Conservation (phyloP, 2,888 invertebrate species). For the Cheilosia urbana region DNA sequence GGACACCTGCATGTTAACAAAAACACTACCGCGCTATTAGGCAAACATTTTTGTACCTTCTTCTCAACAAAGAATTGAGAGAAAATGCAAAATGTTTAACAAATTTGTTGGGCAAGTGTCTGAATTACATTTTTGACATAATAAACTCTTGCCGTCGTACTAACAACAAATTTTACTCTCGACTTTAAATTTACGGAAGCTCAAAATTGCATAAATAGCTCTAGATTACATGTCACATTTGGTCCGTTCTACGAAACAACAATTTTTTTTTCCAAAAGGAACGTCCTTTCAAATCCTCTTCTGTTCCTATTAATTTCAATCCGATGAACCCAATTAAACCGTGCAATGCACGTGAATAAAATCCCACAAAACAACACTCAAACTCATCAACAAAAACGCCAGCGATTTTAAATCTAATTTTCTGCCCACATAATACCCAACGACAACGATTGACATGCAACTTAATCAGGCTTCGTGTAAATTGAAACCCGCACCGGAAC, state of each 20-base stretch:
- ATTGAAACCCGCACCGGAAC: conserved; percentile 34
- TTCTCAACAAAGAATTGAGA: too few relatives aligned
- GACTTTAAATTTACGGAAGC: too few relatives aligned
- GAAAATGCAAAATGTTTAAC: neutral
- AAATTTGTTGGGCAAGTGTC: neutral
- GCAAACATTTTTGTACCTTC: too few relatives aligned
- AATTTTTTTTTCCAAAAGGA: neutral
- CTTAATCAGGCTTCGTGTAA: conserved; percentile 52
- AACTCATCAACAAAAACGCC: conserved; percentile 28
- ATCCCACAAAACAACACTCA: conserved; percentile 21
- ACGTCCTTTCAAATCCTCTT: neutral
- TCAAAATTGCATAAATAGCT: too few relatives aligned
- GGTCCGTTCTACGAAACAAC: neutral
- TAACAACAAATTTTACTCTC: too few relatives aligned
- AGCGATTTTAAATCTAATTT: conserved; percentile 55
- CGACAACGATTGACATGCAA: conserved; percentile 38
- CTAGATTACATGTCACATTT: neutral
- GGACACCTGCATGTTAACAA: too few relatives aligned
- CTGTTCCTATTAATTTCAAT: conserved; percentile 34
- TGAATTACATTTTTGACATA: neutral
- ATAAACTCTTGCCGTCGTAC: neutral
- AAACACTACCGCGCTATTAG: too few relatives aligned
- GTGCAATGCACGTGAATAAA: conserved; percentile 20
- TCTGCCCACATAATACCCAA: conserved; percentile 33
- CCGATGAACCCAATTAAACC: conserved; percentile 51